Evolutionary conservation across 1,140 invertebrate genomes (phyloP), one percentile per base, ranked within the genome.

Genomic region (Hylaeus anthracinus): DNA sequence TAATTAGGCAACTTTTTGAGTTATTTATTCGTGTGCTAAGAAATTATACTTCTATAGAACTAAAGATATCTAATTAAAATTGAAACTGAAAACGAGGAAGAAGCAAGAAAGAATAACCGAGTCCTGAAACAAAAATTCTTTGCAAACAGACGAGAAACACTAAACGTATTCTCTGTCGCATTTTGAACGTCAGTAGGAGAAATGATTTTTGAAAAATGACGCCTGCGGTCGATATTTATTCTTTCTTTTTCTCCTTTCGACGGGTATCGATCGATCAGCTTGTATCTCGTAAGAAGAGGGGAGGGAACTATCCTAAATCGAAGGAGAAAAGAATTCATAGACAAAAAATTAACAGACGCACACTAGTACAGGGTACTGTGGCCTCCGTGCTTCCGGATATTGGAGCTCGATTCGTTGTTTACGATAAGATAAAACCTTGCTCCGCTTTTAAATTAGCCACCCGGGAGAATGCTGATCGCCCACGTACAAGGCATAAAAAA

Each of bases 371-470:
- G 26, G 26, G 26, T 15, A 39, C 43, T 53, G 6, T 37, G 51
- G 45, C n/a, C 5, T 64, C 9, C 12, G 37, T 41, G 43, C 60
- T 75, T 85, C 72, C 83, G 82, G 48, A 66, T 85, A 72, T 63
- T 15, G 55, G 55, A 64, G 51, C 12, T 60, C 51, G 48, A 61
- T 78, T 80, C 83, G 60, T 85, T 73, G 10, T 58, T 71, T 61
- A 5, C 45, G 69, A 81, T 60, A 60, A 67, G 72, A 43, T 56
- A 58, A 37, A 71, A 73, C 72, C 55, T 85, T 61, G 73, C 70
- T 75, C 70, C 41, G 72, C 26, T 78, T 78, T 81, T 73, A 78
- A 63, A 77, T 86, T 73, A 77, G 55, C 61, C 39, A 72, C 76
- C 45, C 67, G 75, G 75, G 61, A 72, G 75, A 78, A 78, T 78